Evolutionary conservation across 37 sponge, comb jelly and placozoan genomes (phyloP).

Genomic region (Chondrilla cf. caribensis): DNA sequence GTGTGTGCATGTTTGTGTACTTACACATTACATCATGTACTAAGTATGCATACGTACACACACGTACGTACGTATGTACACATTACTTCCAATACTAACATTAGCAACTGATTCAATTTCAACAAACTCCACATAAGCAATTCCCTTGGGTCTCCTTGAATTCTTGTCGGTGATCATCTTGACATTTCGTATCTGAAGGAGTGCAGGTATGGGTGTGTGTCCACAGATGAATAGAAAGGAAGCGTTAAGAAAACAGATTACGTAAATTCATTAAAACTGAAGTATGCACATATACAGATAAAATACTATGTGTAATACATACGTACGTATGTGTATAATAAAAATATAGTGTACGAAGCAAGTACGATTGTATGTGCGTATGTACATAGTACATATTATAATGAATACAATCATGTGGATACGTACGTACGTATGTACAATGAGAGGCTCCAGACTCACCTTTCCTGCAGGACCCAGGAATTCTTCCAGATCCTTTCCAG

Average conservation of each 20-base stretch:
- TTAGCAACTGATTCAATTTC: conserved; percentile 57
- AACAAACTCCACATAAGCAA: conserved; percentile 96
- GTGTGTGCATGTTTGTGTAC: too few relatives aligned
- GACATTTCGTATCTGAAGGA: conserved; percentile 63
- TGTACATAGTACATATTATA: too few relatives aligned
- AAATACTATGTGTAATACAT: too few relatives aligned
- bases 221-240: too few relatives aligned
- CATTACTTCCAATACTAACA: conserved; percentile 12
- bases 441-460: conserved; percentile 21
- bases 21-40: too few relatives aligned
- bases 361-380: too few relatives aligned
- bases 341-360: too few relatives aligned
- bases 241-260: too few relatives aligned
- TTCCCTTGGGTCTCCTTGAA: conserved; percentile 94
- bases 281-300: too few relatives aligned
- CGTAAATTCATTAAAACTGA: too few relatives aligned
- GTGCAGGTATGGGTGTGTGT: not conserved
- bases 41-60: not conserved
- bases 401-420: not conserved
- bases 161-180: conserved; percentile 92
- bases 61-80: not conserved
- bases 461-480: conserved; percentile 86
- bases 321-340: too few relatives aligned
- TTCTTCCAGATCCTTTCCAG: conserved; percentile 78
- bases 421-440: not conserved